These are phyloP conservation scores for Uloborus diversus DNA, from an alignment of 1,140 invertebrate species.

Conservation along the genomic window DNA sequence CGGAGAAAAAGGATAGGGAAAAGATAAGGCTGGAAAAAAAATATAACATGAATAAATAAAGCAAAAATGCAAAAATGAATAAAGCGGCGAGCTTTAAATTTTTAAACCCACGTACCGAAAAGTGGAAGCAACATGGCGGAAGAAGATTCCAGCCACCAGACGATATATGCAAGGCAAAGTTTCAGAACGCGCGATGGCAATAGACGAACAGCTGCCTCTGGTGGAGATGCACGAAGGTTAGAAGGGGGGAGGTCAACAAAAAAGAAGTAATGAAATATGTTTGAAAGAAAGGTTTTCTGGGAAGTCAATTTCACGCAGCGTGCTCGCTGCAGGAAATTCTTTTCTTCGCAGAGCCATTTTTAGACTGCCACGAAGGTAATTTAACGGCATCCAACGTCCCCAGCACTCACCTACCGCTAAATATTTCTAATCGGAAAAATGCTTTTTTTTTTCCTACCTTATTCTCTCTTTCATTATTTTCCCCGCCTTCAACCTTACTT, in stretches of 20 bases:
- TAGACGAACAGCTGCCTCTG: constrained; percentile 31
- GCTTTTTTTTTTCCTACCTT: constrained; percentile 1
- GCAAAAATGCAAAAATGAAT: background rate
- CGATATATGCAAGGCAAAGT: constrained; percentile 25
- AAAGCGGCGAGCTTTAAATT: constrained; percentile 20
- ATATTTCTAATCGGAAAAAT: constrained; percentile 50
- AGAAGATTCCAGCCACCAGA: constrained; percentile 22
- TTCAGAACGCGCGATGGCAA: constrained; percentile 36
- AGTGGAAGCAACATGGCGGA: constrained; percentile 32
- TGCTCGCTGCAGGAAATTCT: constrained; percentile 26
- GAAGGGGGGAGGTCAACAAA: background rate
- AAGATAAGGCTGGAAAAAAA: background rate
- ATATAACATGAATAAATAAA: background rate
- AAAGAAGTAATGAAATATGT: constrained; percentile 54
- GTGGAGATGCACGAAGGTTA: background rate
- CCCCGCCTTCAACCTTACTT: too few relatives aligned
- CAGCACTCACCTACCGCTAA: constrained; percentile 38
- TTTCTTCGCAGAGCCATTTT: constrained; percentile 45
- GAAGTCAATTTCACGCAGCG: constrained; percentile 53
- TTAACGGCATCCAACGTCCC: constrained; percentile 24
- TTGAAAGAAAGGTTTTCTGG: constrained; percentile 52
- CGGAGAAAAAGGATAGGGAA: background rate
- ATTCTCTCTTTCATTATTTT: background rate
- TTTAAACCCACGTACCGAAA: constrained; percentile 30
- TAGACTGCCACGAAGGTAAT: constrained; percentile 43